A percentile compares a stretch with the other conserved stretches of the same genome.
phyloP scores from a whole-genome alignment of 1,140 invertebrate genomes.

The Coenobita brevimanus region DNA sequence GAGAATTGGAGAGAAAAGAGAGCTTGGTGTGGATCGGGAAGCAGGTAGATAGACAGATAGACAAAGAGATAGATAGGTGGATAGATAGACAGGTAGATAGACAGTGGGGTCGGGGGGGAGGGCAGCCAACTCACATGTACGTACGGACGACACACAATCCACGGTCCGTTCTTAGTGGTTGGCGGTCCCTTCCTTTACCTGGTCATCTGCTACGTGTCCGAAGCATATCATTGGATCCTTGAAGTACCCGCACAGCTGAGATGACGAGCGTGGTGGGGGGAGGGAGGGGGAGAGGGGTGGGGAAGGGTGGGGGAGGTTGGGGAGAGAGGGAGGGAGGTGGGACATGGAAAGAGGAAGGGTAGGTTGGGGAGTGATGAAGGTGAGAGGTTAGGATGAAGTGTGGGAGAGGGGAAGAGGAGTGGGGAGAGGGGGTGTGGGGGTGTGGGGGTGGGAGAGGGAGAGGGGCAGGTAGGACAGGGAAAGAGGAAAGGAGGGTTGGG shows the following conservation, averaged over 20 bases:
- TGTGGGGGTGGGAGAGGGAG: too few species aligned
- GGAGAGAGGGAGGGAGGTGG: not conserved
- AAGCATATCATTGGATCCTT: slow-evolving; percentile 91
- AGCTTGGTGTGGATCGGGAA: too few species aligned
- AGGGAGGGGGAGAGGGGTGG: not conserved
- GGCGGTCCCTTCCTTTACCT: slow-evolving; percentile 77
- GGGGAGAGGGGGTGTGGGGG: not conserved
- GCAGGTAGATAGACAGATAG: too few species aligned
- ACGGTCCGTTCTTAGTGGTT: slow-evolving; percentile 34
- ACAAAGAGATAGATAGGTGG: too few species aligned
- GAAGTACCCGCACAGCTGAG: slow-evolving; percentile 84
- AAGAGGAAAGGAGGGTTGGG: not conserved
- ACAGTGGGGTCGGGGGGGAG: not conserved
- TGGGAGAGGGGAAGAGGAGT: not conserved
- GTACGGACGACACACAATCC: slow-evolving; percentile 23
- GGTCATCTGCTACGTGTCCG: slow-evolving; percentile 85
- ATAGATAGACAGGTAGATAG: too few species aligned
- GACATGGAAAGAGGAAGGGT: not conserved
- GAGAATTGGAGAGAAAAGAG: too few species aligned
- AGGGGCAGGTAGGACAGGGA: not conserved
- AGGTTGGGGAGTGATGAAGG: not conserved
- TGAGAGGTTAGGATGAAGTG: too few species aligned
- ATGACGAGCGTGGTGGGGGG: not conserved
- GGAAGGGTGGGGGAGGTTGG: not conserved
- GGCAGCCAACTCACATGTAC: slow-evolving; percentile 1